Evolutionary conservation across 1,140 invertebrate species (phyloP), one percentile per base, ranked within the genome.

Genomic region (Danaus plexippus): DNA sequence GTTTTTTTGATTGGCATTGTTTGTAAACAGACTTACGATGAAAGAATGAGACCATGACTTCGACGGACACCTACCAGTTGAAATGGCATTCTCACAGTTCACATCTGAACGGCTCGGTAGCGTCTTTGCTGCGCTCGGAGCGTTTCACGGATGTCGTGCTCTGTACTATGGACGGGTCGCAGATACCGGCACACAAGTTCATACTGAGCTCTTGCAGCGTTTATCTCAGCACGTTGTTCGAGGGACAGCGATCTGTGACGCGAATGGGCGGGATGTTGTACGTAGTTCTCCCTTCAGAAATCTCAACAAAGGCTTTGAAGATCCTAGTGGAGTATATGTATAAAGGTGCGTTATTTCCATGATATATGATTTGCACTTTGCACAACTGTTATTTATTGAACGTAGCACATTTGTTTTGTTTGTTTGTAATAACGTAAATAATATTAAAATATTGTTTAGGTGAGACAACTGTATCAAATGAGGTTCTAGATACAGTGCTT

Each of bases 251-350:
- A 55, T 84, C 85, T 6, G 89, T 88, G 61, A 83, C 75, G 6
- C 71, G 86, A 1, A 82, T 86, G 77, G 88, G 88, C 44, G 89
- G 91, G 15, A 88, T 91, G 64, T 77, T 94, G 11, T 91, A 93
- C 55, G 89, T 94, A 45, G 92, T 97, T 18, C 87, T 97, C 45
- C 94, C 95, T 7, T 92, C 93, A 0, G 93, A 95, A 73, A 92
- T 95, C 51, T 92, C 91, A 12, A 92, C 93, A 54, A 90, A 92
- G 57, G 94, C 93, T 2, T 81, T 95, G 54, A 93, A 93, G 75
- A 93, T 94, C 52, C 87, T 95, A 1, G 91, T 95, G n/a, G 92
- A 94, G 71, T 95, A 95, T 73, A 95, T 95, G 93, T 95, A 95
- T 81, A 93, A 90, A 85, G 87, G 87, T 87, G 56, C 57, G 52